Evolutionary conservation across 1,140 invertebrate genomes (phyloP), one percentile per base, ranked within the genome.

Genomic region (Manduca sexta): DNA sequence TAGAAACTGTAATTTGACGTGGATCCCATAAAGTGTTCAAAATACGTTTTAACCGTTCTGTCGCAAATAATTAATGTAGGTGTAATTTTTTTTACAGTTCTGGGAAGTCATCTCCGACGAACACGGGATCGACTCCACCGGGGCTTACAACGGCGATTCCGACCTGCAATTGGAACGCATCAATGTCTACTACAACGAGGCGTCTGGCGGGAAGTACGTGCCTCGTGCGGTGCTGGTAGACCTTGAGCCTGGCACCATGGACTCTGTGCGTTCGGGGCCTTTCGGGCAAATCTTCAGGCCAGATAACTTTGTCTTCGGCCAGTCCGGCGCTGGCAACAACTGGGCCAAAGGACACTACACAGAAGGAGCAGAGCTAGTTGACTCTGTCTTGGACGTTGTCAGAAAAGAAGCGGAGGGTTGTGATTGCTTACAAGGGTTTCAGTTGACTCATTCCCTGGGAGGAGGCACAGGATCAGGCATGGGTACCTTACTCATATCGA

Each of bases 301-400:
- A 0, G 95, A 97, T 79, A 97, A 96, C 82, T 96, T 95, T 61
- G 92, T 96, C 1, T 96, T 94, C 69, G 93, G 93, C 21, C 91
- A 93, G 56, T 90, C 88, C 21, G 65, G 73, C 11, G 73, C 65
- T 0, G 93, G 92, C 41, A 92, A 92, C 74, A 92, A 92, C 66
- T 93, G 92, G 96, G 95, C 95, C 18, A 96, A 96, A 77, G 96
- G 95, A 13, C 94, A 97, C 72, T 97, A 97, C 86, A 97, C 95
- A 15, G 96, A 98, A 86, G 94, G 96, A 4, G 95, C 95, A 7
- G 96, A 97, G 74, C 77, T 97, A 15, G 93, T 97, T 7, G 95
- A 96, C 65, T 93, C 93, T 1, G 93, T 96, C 0, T 81, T 96
- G 42, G 95, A 97, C 70, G 93, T 96, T 1, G 90, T 97, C 5